These are phyloP conservation scores for Elysia chlorotica DNA, from an alignment of 1,140 invertebrate genomes.

Conservation along the genomic window DNA sequence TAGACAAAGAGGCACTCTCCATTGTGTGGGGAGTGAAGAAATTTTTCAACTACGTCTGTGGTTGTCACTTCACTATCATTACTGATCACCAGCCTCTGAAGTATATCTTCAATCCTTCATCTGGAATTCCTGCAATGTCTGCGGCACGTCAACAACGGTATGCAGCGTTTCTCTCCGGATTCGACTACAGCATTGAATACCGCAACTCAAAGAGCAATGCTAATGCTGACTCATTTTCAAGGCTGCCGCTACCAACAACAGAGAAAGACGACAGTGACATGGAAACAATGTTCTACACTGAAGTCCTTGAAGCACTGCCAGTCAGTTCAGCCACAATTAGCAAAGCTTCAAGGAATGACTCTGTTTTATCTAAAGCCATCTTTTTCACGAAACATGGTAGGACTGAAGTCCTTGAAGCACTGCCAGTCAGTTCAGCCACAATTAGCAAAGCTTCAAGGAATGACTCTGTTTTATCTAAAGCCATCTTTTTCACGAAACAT, in stretches of 20 bases:
- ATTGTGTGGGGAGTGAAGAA: slow-evolving; percentile 65
- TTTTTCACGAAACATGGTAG: neutral
- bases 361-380: neutral
- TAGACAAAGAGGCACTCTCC: slow-evolving; percentile 67
- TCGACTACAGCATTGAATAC: slow-evolving; percentile 52
- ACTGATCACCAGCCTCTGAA: slow-evolving; percentile 60
- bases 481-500: neutral
- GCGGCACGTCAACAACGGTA: slow-evolving; percentile 57
- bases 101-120: slow-evolving; percentile 54
- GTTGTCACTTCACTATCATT: slow-evolving; percentile 44
- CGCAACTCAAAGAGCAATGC: slow-evolving; percentile 23
- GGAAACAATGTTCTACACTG: neutral
- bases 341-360: neutral
- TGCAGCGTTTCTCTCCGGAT: slow-evolving; percentile 51
- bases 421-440: neutral
- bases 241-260: slow-evolving; percentile 18
- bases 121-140: slow-evolving; percentile 39
- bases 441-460: neutral
- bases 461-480: slow-evolving; percentile 2
- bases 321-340: neutral
- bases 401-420: neutral
- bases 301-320: neutral
- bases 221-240: slow-evolving; percentile 32
- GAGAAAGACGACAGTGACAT: neutral
- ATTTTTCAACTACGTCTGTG: slow-evolving; percentile 66